phyloP scores from a whole-genome alignment of 2,113 vertebrate genomes.

The Hydrochoerus hydrochaeris region DNA sequence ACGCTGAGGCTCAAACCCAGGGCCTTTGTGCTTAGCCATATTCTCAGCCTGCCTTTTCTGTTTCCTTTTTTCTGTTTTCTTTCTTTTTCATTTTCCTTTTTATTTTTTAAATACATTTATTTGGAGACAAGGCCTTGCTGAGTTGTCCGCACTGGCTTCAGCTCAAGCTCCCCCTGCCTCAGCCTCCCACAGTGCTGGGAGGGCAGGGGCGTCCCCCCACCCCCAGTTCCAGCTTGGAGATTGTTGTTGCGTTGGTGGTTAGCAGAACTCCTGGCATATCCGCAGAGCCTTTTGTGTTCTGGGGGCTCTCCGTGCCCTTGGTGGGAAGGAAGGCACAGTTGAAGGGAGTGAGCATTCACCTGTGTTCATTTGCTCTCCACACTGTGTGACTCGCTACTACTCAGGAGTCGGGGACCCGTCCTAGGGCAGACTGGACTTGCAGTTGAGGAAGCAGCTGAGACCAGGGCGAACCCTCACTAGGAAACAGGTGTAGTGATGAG shows the following conservation, averaged over 20 bases:
- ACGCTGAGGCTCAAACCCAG: not conserved
- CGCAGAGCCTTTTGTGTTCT: not conserved
- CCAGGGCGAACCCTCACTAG: not conserved
- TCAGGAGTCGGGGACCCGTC: not conserved
- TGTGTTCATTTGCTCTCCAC: not conserved
- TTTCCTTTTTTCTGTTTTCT: not conserved
- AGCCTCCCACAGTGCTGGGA: not conserved
- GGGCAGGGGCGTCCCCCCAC: not conserved
- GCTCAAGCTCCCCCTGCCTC: not conserved
- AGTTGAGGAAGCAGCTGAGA: not conserved
- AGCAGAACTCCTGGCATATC: conserved; percentile 15
- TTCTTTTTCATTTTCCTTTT: too few relatives aligned
- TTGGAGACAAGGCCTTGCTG: not conserved
- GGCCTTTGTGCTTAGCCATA: not conserved
- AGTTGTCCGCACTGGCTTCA: not conserved
- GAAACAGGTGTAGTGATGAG: not conserved
- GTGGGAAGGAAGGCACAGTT: not conserved
- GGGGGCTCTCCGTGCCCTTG: not conserved
- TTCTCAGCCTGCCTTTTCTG: not conserved
- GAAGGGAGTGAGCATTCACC: not conserved
- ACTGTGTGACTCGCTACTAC: not conserved
- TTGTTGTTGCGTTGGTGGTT: not conserved
- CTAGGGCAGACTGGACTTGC: not conserved
- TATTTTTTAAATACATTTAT: not conserved
- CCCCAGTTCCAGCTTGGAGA: not conserved